Evolutionary conservation across 2,888 invertebrate species (phyloP).

Genomic region (Myopa testacea): DNA sequence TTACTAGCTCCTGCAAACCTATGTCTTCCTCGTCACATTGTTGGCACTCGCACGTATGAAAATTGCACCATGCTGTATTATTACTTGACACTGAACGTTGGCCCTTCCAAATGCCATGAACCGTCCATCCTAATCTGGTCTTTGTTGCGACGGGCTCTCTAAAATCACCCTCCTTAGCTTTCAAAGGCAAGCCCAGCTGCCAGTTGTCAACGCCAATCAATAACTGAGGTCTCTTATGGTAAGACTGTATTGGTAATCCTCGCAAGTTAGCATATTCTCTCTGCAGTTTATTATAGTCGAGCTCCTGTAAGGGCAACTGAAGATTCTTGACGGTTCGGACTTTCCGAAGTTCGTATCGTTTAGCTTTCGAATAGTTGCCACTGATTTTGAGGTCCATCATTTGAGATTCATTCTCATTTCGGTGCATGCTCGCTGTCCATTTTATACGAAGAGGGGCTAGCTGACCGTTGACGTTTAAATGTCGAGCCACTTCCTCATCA

Average conservation of each 20-base stretch:
- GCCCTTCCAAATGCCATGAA: slow-evolving; percentile 31
- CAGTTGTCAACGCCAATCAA: slow-evolving; percentile 41
- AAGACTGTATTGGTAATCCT: slow-evolving; percentile 38
- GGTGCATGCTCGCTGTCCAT: slow-evolving; percentile 40
- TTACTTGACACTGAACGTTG: not conserved
- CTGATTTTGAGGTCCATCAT: not conserved
- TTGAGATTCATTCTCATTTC: slow-evolving; percentile 43
- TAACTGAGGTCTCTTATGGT: slow-evolving; percentile 38
- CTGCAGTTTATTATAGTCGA: slow-evolving; percentile 16
- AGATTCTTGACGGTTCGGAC: not conserved
- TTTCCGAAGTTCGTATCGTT: not conserved
- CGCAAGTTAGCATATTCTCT: slow-evolving; percentile 23
- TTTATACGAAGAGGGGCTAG: not conserved
- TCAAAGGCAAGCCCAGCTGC: slow-evolving; percentile 31
- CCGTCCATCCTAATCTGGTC: slow-evolving; percentile 37
- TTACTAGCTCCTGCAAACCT: not conserved
- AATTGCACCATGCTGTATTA: not conserved
- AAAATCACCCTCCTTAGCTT: slow-evolving; percentile 11
- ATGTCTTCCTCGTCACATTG: not conserved
- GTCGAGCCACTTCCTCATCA: slow-evolving; percentile 36
- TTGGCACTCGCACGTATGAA: slow-evolving; percentile 1
- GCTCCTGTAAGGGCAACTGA: slow-evolving; percentile 26
- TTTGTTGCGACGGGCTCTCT: slow-evolving; percentile 40
- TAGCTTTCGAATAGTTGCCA: not conserved
- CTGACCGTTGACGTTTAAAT: slow-evolving; percentile 7